Evolutionary conservation across 2,888 invertebrate genomes (phyloP).

Genomic region (Tiphia femorata): DNA sequence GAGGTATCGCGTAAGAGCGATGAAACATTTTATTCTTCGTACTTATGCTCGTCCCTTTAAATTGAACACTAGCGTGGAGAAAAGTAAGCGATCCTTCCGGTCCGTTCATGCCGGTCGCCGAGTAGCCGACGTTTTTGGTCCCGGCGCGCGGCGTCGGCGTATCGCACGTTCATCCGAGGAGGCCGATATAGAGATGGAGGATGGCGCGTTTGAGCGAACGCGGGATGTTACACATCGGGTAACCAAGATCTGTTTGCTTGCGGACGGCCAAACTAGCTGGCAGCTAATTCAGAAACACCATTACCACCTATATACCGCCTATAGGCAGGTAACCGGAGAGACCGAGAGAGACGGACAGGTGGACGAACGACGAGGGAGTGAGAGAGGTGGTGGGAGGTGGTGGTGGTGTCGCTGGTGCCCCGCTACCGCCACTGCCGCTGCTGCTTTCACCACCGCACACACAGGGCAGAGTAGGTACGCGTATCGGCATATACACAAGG

Average conservation of each 20-base stretch:
- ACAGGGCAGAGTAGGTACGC: background rate
- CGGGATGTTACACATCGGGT: constrained; percentile 67
- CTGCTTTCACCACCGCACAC: background rate
- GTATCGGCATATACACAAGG: constrained; percentile 5
- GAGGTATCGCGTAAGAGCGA: too few relatives aligned
- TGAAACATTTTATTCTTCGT: too few relatives aligned
- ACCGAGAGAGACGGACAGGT: too few relatives aligned
- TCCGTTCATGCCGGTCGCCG: too few relatives aligned
- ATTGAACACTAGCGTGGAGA: too few relatives aligned
- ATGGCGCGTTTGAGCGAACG: constrained; percentile 52
- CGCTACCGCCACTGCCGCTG: constrained; percentile 26
- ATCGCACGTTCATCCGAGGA: background rate
- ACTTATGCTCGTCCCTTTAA: too few relatives aligned
- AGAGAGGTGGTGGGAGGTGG: too few relatives aligned
- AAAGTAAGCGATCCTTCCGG: too few relatives aligned
- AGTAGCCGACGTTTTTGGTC: too few relatives aligned
- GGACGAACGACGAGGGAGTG: too few relatives aligned
- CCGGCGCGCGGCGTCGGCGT: background rate
- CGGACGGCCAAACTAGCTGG: constrained; percentile 67
- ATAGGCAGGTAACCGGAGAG: constrained; percentile 49
- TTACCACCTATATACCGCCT: constrained; percentile 61
- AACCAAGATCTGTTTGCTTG: constrained; percentile 69
- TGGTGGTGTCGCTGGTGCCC: constrained; percentile 34
- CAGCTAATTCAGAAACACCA: constrained; percentile 68
- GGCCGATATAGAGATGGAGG: constrained; percentile 32